Base-by-base conservation (phyloP, 1,140 invertebrate species). In the Eupristina koningsbergeri region DNA sequence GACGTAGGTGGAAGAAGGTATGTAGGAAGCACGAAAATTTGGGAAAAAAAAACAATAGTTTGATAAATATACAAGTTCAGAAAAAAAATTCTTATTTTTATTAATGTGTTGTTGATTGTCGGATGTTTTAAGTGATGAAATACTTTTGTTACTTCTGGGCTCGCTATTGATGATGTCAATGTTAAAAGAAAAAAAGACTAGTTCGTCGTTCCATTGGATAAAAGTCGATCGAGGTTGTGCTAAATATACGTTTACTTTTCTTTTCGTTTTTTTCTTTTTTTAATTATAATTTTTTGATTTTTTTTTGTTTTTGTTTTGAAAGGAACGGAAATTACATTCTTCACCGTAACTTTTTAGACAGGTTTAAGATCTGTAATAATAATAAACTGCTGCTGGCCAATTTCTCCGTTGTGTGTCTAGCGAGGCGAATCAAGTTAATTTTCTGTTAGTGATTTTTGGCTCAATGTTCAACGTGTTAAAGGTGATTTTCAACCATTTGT, bases 341-440 rank as follows among this genome's bases (percentile, higher is more conserved):
- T n/a, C 74, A 5, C 11, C 63, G 58, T 31, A 45, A 39, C 22
- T 53, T 26, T 82, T 58, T 34, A 41, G 67, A 58, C 61, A 69
- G n/a, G 19, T 83, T 58, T 47, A 45, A 69, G 34, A 17, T 75
- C 67, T 81, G 47, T 79, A 79, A 83, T 83, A 79, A 83, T 83
- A 78, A 83, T 83, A 79, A 78, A 83, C 67, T 53, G 63, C 50
- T 77, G 29, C 76, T 84, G 83, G 82, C 86, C 83, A 85, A 86
- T 86, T 84, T 47, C 29, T 76, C 63, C 76, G 82, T 83, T 83
- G 76, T 79, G 76, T 83, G 82, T 83, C 82, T 83, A 76, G 74
- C 81, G 74, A 58, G 34, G 75, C 36, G 47, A 83, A 29, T 71
- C 29, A 26, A 73, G 67, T 79, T 83, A 79, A 83, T 79, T 79